phyloP scores from a whole-genome alignment of 2,113 vertebrate species.

The Megalops atlanticus region DNA sequence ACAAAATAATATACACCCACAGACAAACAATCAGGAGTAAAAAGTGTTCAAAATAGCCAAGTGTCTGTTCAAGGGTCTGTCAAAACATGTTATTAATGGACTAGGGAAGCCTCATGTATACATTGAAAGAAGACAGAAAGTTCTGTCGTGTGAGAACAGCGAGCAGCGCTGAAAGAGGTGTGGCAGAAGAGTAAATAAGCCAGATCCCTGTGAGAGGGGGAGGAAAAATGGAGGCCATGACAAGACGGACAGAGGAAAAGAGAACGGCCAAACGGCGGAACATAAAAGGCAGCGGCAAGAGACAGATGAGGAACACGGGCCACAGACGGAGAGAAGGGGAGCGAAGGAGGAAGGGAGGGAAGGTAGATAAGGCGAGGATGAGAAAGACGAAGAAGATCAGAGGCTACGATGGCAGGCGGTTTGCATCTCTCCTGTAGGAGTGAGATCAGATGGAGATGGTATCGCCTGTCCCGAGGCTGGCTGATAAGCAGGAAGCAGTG shows the following conservation, averaged over 20 bases:
- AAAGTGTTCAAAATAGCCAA: background rate
- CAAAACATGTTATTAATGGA: no score
- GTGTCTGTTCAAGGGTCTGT: background rate
- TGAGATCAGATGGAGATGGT: constrained; percentile 69
- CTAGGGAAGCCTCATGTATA: background rate
- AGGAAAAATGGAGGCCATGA: constrained; percentile 22
- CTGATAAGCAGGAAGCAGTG: constrained; percentile 44
- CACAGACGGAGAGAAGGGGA: constrained; percentile 12
- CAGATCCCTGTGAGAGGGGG: constrained; percentile 41
- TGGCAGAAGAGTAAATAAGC: constrained; percentile 33
- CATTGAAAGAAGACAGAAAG: background rate
- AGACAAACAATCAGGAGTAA: background rate
- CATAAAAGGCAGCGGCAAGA: constrained; percentile 28
- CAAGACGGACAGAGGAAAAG: background rate
- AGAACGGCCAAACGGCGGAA: background rate
- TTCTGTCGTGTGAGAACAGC: background rate
- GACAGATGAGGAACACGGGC: constrained; percentile 52
- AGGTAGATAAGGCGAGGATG: background rate
- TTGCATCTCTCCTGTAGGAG: constrained; percentile 49
- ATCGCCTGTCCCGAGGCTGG: constrained; percentile 56
- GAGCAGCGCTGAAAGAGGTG: background rate
- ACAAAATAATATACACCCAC: background rate
- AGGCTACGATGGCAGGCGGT: constrained; percentile 48
- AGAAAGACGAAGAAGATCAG: constrained; percentile 37
- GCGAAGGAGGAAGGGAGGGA: constrained; percentile 42